Conservation (phyloP, 2,888 invertebrate species). For the Siphonodentalium dalli region DNA sequence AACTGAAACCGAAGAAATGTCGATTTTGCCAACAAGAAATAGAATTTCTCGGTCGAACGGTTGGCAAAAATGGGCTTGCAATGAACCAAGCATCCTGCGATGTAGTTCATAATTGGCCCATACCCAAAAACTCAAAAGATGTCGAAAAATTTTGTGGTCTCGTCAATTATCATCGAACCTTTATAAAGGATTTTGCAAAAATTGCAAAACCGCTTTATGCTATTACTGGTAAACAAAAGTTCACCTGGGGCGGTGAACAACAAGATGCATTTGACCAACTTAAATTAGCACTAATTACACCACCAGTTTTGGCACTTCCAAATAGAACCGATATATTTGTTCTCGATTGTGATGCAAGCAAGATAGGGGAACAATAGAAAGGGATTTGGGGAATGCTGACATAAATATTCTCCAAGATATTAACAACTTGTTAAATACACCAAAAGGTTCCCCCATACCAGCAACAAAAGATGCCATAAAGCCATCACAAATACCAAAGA, state of each 20-base stretch:
- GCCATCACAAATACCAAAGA: no score
- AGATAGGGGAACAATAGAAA: no score
- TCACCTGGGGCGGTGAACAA: neutral
- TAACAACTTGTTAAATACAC: no score
- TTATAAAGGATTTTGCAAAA: constrained; percentile 10
- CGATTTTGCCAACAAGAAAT: no score
- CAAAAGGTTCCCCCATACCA: no score
- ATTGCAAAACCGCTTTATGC: constrained; percentile 2
- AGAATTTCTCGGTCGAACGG: no score
- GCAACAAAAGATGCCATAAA: no score
- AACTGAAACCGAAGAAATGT: no score
- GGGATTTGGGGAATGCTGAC: no score
- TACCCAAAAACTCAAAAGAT: neutral
- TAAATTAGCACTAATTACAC: neutral
- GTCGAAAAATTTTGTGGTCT: constrained; percentile 3
- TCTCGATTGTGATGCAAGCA: neutral
- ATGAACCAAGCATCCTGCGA: no score
- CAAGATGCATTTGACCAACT: neutral
- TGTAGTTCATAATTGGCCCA: constrained; percentile 5
- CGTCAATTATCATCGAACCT: constrained; percentile 7
- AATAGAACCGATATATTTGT: neutral
- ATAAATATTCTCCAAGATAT: no score
- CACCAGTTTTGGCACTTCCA: constrained; percentile 1
- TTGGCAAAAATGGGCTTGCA: no score
- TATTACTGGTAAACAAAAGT: neutral